Evolutionary conservation across 35 echinoderm and acorn worm species (phyloP).

Genomic region (Eucidaris tribuloides): DNA sequence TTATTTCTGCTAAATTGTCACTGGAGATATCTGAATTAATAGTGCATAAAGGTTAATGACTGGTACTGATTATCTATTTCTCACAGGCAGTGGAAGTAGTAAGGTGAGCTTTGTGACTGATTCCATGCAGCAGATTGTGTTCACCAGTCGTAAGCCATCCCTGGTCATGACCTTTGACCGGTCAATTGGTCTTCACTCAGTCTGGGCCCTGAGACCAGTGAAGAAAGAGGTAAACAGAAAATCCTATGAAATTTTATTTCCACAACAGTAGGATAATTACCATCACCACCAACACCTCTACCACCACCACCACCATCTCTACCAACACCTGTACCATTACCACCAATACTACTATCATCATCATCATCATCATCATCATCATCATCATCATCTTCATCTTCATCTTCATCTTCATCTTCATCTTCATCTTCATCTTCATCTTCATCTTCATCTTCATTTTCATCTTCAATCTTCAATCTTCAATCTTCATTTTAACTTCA

Average conservation of each 20-base stretch:
- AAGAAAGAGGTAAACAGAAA: slow-evolving; percentile 76
- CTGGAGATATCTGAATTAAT: too few species aligned
- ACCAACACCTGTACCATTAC: neutral
- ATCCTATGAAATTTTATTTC: neutral
- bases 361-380: neutral
- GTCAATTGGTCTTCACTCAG: slow-evolving; percentile 79
- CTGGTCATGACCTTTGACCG: slow-evolving; percentile 97
- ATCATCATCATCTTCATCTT: neutral
- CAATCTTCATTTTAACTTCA: neutral
- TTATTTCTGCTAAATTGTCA: too few species aligned
- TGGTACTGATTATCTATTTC: too few species aligned
- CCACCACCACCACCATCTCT: neutral
- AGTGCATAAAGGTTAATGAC: too few species aligned
- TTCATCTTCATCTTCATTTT: too few species aligned
- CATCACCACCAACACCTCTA: too few species aligned
- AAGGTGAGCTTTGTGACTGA: slow-evolving; percentile 80
- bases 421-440: neutral
- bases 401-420: neutral
- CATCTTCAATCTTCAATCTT: neutral
- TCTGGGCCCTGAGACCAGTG: slow-evolving; percentile 78
- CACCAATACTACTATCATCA: too few species aligned
- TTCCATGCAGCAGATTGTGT: slow-evolving; percentile 71
- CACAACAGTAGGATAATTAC: neutral
- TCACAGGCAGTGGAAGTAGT: slow-evolving; percentile 38
- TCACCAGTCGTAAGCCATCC: slow-evolving; percentile 67